Conservation (phyloP, 1,140 invertebrate species). For the Radopholus similis region DNA sequence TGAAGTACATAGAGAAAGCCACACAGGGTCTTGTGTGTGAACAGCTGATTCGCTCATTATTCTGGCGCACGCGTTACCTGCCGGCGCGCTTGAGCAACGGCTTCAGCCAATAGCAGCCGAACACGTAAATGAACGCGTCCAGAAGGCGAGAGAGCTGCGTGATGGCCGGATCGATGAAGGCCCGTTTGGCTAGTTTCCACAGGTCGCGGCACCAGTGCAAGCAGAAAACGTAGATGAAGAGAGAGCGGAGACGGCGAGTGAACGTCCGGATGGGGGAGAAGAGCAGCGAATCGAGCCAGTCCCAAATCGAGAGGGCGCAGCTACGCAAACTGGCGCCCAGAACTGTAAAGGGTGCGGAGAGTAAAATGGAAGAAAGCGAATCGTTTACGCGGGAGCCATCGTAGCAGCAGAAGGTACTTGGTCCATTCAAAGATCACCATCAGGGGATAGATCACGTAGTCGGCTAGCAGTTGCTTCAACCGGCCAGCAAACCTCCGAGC, state of each 20-base stretch:
- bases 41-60: too few relatives aligned
- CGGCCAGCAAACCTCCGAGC: not conserved
- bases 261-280: constrained; percentile 4
- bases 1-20: not conserved
- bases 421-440: constrained; percentile 17
- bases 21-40: too few relatives aligned
- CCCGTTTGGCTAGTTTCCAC: not conserved
- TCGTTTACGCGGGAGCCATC: constrained; percentile 27
- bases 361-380: not conserved
- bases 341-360: constrained; percentile 13
- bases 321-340: constrained; percentile 18
- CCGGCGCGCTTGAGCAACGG: constrained; percentile 25
- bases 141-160: constrained; percentile 23
- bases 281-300: constrained; percentile 10
- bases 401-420: constrained; percentile 33
- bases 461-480: constrained; percentile 21
- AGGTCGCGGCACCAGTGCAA: constrained; percentile 33
- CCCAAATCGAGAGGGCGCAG: constrained; percentile 4
- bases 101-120: constrained; percentile 50
- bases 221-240: constrained; percentile 12
- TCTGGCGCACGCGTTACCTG: too few relatives aligned
- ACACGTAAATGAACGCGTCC: constrained; percentile 45
- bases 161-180: constrained; percentile 11
- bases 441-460: constrained; percentile 13
- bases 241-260: not conserved